These are phyloP conservation scores for Drosophila parabipectinata DNA, from an alignment of 1,140 invertebrate genomes.

Conservation along the genomic window DNA sequence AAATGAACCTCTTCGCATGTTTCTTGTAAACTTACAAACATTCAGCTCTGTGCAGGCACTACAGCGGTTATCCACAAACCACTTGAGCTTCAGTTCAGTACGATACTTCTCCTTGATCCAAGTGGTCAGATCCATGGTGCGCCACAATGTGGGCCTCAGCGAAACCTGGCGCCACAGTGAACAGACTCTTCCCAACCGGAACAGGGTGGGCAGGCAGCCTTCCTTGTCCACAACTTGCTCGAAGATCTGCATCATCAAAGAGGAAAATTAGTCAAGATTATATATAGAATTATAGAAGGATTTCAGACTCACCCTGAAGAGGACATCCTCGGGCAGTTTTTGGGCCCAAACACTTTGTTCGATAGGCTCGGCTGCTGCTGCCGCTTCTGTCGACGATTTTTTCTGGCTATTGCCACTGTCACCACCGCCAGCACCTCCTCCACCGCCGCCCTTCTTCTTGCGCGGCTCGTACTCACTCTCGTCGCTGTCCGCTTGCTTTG, in stretches of 20 bases:
- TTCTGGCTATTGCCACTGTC: constrained; percentile 23
- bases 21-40: constrained; percentile 86
- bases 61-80: constrained; percentile 90
- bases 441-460: constrained; percentile 71
- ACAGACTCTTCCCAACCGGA: constrained; percentile 90
- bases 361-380: constrained; percentile 77
- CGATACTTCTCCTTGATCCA: constrained; percentile 90
- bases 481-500: constrained; percentile 85
- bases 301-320: constrained; percentile 82
- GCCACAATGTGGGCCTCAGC: constrained; percentile 89
- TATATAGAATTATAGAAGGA: background rate
- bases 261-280: background rate
- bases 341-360: constrained; percentile 87
- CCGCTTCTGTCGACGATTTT: constrained; percentile 46
- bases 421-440: background rate
- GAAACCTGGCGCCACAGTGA: constrained; percentile 90
- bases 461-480: constrained; percentile 85
- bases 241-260: constrained; percentile 86
- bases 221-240: constrained; percentile 87
- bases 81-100: constrained; percentile 89
- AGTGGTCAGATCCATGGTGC: constrained; percentile 89
- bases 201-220: constrained; percentile 89
- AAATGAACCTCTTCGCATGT: background rate
- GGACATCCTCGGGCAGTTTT: constrained; percentile 87
- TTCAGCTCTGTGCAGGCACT: constrained; percentile 89